Evolutionary conservation across 1,140 invertebrate genomes (phyloP).

Genomic region (Aphaenogaster rudis): DNA sequence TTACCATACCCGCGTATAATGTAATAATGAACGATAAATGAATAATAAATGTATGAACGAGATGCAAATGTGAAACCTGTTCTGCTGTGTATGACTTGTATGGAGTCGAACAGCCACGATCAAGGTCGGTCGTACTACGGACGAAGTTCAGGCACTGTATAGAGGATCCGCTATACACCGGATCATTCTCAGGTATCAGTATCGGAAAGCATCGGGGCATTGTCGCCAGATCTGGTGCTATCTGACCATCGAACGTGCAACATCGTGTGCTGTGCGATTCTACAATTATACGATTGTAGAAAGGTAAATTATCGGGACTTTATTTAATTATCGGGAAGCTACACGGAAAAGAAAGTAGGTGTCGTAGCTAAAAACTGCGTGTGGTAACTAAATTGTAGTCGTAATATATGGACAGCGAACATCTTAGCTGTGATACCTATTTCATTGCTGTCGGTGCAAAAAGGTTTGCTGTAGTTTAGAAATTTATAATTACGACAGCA

Average conservation of each 20-base stretch:
- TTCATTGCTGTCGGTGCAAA: too few species aligned
- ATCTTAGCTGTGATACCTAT: too few species aligned
- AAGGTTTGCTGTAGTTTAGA: too few species aligned
- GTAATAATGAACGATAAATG: background rate
- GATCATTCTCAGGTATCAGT: conserved; percentile 93
- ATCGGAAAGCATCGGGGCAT: conserved; percentile 94
- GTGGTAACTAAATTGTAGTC: too few species aligned
- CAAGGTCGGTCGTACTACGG: conserved; percentile 91
- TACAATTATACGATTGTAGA: conserved; percentile 75
- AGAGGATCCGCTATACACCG: conserved; percentile 90
- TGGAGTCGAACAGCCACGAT: conserved; percentile 89
- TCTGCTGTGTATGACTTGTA: conserved; percentile 89
- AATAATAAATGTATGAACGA: conserved; percentile 35
- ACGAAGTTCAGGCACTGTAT: conserved; percentile 95
- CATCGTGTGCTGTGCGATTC: conserved; percentile 90
- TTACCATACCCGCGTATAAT: background rate
- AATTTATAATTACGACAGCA: too few species aligned
- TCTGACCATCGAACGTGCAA: conserved; percentile 90
- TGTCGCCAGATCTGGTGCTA: conserved; percentile 77
- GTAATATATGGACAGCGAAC: too few species aligned
- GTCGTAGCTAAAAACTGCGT: too few species aligned
- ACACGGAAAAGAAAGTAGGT: too few species aligned
- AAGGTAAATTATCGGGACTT: background rate
- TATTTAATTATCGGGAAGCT: too few species aligned
- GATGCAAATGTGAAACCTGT: conserved; percentile 87